phyloP scores from a whole-genome alignment of 2,888 invertebrate genomes.

The Cataglyphis albicans region DNA sequence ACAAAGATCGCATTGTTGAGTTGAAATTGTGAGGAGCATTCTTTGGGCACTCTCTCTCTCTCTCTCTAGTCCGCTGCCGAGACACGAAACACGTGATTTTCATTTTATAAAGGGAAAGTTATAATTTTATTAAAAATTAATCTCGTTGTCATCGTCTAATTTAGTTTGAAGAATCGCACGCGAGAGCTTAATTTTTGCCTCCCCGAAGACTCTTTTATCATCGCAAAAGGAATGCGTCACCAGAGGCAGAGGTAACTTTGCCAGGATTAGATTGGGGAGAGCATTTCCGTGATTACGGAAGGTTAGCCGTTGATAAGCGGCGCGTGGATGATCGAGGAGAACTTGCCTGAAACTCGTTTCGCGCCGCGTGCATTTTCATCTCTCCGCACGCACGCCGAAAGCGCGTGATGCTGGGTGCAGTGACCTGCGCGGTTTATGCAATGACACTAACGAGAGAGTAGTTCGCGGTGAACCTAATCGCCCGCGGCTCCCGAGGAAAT shows the following conservation, averaged over 20 bases:
- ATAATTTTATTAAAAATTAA: not conserved
- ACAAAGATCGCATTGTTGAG: not conserved
- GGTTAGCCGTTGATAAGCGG: constrained; percentile 40
- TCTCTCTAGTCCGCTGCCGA: not conserved
- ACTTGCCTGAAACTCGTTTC: constrained; percentile 61
- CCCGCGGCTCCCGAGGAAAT: not conserved
- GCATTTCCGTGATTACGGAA: not conserved
- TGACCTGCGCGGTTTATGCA: constrained; percentile 73
- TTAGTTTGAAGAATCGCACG: not conserved
- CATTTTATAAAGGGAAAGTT: not conserved
- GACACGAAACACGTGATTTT: not conserved
- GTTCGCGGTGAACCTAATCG: not conserved
- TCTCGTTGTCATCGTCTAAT: not conserved
- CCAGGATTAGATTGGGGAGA: not conserved
- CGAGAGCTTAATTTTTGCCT: not conserved
- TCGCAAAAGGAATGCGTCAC: not conserved
- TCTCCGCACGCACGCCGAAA: constrained; percentile 69
- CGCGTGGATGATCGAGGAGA: constrained; percentile 49
- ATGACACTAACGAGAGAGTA: constrained; percentile 52
- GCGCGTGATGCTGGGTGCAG: constrained; percentile 69
- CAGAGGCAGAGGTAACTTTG: not conserved
- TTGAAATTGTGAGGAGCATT: not conserved
- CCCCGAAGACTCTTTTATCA: not conserved
- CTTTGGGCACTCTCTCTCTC: no score
- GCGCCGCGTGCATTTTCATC: constrained; percentile 5